Evolutionary conservation across 1,140 invertebrate genomes (phyloP), one percentile per base, ranked within the genome.

Genomic region (Drosophila nannoptera): DNA sequence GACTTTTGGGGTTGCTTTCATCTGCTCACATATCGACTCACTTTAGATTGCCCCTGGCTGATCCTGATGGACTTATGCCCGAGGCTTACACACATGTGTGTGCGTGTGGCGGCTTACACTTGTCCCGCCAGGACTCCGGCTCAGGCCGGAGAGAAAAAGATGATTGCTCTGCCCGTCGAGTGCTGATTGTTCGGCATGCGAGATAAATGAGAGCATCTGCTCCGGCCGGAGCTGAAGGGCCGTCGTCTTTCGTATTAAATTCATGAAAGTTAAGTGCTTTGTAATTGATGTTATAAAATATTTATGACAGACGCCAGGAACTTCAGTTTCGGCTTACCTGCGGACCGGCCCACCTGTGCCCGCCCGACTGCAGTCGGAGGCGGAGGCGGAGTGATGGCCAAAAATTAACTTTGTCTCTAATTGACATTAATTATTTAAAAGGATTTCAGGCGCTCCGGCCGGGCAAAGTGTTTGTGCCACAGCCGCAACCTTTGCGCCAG

Each of bases 211-310:
- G 43, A 42, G 75, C 68, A 67, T 53, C 59, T 69, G 55, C 60
- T 38, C 31, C 40, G 49, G 42, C n/a, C 40, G 22, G 14, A 14
- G 62, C 14, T 35, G 12, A 31, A 60, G 42, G 9, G 8, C 38
- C 29, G 29, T 8, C 56, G 48, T 73, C 76, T 86, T 77, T 77
- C 73, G 86, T 88, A 88, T 88, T 88, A 88, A 88, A 88, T 88
- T 88, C 82, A 87, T 88, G 83, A 84, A 88, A 88, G 87, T 88
- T 88, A 88, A 88, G 87, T 88, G 87, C 87, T 88, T 84, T 83
- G 87, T 88, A 88, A 88, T 88, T 88, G 87, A 87, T 88, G 83
- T 88, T 87, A 88, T 88, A 88, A 88, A 88, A 88, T 87, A 88
- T 88, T 88, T 88, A 88, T 88, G 87, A 88, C 82, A 88, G 73